Evolutionary conservation across 2,797 vertebrate species (phyloP), one percentile per base, ranked within the genome.

Genomic region (Craterocephalus amniculus): DNA sequence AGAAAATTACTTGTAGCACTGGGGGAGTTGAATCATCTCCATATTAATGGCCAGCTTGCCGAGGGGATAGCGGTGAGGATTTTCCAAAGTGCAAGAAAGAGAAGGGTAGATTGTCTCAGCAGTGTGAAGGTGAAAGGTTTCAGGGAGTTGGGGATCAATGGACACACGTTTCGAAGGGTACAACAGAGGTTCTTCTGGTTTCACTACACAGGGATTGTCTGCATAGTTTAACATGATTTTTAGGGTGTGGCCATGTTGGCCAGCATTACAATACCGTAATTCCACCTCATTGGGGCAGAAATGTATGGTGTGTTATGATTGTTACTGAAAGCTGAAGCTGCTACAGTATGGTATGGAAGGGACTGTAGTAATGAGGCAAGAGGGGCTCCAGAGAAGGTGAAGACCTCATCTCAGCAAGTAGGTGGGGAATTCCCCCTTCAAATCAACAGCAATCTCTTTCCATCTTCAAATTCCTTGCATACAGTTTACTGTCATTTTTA

Each of bases 41-140:
- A 84, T 92, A 89, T 91, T 91, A 92, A 91, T 89, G 78, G 68
- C 81, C 82, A 84, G 74, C 83, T 85, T 86, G 83, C 77, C 65
- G 59, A 79, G 87, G 86, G 82, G 90, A 78, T 60, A 79, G 76
- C 78, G 72, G 79, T 78, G 38, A 76, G 70, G 74, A 64, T 70
- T 82, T 83, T 87, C 67, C 43, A 51, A 58, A 60, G 59, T 35
- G 57, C 67, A 59, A 51, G 59, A 76, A 68, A 66, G 35, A 43
- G 63, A 76, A 67, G 54, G 64, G 57, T 20, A 2, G 66, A 68
- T 45, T 76, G 79, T 67, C 70, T 78, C 63, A 35, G 51, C 60
- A 20, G 60, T 58, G 69, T 81, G 77, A 78, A 77, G 76, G 85
- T 77, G 80, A 83, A 76, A 72, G 66, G 67, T 67, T 74, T 67